Evolutionary conservation across 2,797 vertebrate genomes (phyloP).

Genomic region (Oreochromis mossambicus): DNA sequence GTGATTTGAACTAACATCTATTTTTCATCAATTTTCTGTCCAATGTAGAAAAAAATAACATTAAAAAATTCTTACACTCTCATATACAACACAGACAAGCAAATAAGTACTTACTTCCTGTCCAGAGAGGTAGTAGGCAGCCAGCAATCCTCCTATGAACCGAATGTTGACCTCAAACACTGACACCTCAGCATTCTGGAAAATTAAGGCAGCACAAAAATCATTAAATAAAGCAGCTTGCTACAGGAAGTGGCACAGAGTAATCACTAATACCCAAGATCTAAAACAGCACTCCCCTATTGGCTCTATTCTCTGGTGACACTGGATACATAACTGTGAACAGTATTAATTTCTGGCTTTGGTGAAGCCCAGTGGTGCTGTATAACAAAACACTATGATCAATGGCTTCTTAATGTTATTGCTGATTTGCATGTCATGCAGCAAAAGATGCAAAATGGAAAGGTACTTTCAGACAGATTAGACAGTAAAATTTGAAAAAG

Average conservation of each 20-base stretch:
- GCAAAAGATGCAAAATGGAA: neutral
- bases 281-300: neutral
- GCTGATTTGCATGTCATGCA: neutral
- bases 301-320: neutral
- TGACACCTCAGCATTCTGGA: constrained; percentile 95
- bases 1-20: neutral
- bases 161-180: constrained; percentile 99
- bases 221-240: neutral
- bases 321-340: neutral
- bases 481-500: neutral
- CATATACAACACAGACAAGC: neutral
- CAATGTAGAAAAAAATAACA: neutral
- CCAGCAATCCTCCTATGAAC: constrained; percentile 94
- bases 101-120: constrained; percentile 84
- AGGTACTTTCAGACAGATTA: neutral
- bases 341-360: neutral
- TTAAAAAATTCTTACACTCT: neutral
- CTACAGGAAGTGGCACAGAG: neutral
- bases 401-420: neutral
- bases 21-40: neutral
- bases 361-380: neutral
- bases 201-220: constrained; percentile 11
- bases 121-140: constrained; percentile 96
- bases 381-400: neutral
- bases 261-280: neutral